Evolutionary conservation across 2,797 vertebrate species (phyloP), one percentile per base, ranked within the genome.

Genomic region (Aeoliscus strigatus): DNA sequence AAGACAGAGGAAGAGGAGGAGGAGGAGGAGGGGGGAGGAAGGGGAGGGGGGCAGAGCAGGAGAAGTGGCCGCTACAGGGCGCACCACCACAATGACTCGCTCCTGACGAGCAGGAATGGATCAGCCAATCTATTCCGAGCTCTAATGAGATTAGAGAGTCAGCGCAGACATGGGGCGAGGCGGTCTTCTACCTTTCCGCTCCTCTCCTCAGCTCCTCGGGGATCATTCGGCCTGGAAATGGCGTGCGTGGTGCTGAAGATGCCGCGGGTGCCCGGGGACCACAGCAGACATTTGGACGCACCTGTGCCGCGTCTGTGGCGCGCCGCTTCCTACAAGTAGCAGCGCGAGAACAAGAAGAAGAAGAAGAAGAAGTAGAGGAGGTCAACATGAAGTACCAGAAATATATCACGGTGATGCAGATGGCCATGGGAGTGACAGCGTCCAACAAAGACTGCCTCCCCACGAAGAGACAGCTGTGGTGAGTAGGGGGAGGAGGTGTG

Each of bases 321-420:
- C 76, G 77, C 77, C 69, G 75, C 79, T 80, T 77, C 80, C 86
- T 87, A 85, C 89, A 82, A 86, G 82, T 68, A 76, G 72, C 14
- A 37, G 60, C 2, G 37, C 83, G 87, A 60, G 12, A 39, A 55
- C 10, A 15, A 39, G 51, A 3, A 14, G 52, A 15, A 27, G 56
- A 11, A 11, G 30, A 27, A 37, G 64, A 14, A 40, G 51, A 25
- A 34, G 52, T 30, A 30, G 16, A 51, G 58, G 29, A 54, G 80
- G 87, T 87, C 88, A 90, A 77, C 53, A 98, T 98, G 95, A 97
- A 94, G 89, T 98, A 98, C 84, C 95, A 98, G 92, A 98, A 98
- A 87, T 98, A 98, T 75, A 94, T 98, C 86, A 96, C 94, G 75
- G 94, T 98, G 83, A 92, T 98, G 92, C 95, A 97, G 91, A 96